Percentiles rank a stretch among this genome's conserved stretches.
Evolutionary conservation across 2,888 invertebrate genomes (phyloP).

Genomic region (Brachynemurus nebulosus): DNA sequence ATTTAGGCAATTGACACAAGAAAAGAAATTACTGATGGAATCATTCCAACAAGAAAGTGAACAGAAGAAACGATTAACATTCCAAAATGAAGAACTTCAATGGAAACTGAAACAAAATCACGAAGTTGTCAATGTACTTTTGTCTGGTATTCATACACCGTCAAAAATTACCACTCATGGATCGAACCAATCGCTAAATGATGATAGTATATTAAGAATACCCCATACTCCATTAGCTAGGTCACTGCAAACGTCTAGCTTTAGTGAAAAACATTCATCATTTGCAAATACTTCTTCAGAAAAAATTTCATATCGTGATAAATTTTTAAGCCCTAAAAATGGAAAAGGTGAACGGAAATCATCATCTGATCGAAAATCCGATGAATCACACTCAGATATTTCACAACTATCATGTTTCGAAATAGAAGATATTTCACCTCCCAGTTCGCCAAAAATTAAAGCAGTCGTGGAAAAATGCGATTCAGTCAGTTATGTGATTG

Average conservation of each 20-base stretch:
- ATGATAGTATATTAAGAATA: conserved; percentile 19
- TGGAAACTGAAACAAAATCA: conserved; percentile 76
- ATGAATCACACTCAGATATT: conserved; percentile 28
- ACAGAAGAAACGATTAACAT: conserved; percentile 61
- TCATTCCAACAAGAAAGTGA: conserved; percentile 62
- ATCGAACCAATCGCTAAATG: conserved; percentile 26
- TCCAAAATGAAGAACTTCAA: conserved; percentile 77
- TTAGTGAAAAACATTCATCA: conserved; percentile 23
- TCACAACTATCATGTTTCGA: conserved; percentile 26
- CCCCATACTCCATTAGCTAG: conserved; percentile 23
- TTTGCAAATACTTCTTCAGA: conserved; percentile 18
- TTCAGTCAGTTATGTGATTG: conserved; percentile 75
- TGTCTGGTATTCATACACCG: conserved; percentile 9
- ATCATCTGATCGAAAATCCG: conserved; percentile 3
- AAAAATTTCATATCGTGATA: too few relatives aligned
- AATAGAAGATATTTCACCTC: conserved; percentile 36
- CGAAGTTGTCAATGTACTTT: conserved; percentile 42
- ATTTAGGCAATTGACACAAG: conserved; percentile 45
- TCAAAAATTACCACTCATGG: conserved; percentile 18
- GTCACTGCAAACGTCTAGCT: conserved; percentile 27
- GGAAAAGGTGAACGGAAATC: conserved; percentile 6
- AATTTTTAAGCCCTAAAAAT: conserved; percentile 22
- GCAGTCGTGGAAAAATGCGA: conserved; percentile 75
- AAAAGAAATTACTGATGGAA: conserved; percentile 60
- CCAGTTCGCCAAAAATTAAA: conserved; percentile 62